Evolutionary conservation across 2,113 vertebrate species (phyloP).

Genomic region (Anoplopoma fimbria): DNA sequence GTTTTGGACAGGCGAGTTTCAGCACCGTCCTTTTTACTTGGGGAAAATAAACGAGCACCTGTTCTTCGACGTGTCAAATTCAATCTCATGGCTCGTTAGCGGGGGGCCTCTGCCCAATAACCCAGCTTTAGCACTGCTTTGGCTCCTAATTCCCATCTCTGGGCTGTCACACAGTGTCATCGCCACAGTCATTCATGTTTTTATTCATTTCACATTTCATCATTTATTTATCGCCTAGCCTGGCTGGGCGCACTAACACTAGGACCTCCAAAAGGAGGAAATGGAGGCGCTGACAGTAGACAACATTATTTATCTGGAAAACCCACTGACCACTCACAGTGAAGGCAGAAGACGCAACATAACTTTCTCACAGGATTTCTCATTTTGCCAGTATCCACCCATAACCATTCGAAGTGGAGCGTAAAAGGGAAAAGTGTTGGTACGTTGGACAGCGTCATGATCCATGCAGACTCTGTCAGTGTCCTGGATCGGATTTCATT

Average conservation of each 20-base stretch:
- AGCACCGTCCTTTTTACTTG: slow-evolving; percentile 75
- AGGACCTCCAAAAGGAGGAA: slow-evolving; percentile 49
- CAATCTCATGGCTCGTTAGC: slow-evolving; percentile 84
- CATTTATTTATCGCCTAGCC: slow-evolving; percentile 80
- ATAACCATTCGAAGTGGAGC: too few species aligned
- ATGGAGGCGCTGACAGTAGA: slow-evolving; percentile 44
- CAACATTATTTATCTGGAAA: slow-evolving; percentile 52
- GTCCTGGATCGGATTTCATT: neutral
- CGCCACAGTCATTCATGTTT: slow-evolving; percentile 83
- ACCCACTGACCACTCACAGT: slow-evolving; percentile 55
- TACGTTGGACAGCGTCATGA: neutral
- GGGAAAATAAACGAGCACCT: slow-evolving; percentile 84
- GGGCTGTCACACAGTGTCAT: slow-evolving; percentile 83
- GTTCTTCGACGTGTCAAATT: slow-evolving; percentile 85
- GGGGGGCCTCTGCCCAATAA: slow-evolving; percentile 80
- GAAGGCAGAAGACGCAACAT: slow-evolving; percentile 23
- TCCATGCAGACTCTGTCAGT: neutral
- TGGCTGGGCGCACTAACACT: slow-evolving; percentile 59
- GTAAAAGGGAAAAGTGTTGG: neutral
- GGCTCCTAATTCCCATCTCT: slow-evolving; percentile 86
- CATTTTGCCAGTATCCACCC: slow-evolving; percentile 15
- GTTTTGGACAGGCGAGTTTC: slow-evolving; percentile 75
- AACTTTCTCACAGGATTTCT: neutral
- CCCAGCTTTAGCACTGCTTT: slow-evolving; percentile 82
- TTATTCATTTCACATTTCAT: slow-evolving; percentile 85